A percentile compares a stretch with the other conserved stretches of the same genome.
These are phyloP conservation scores for Perognathus longimembris DNA, from an alignment of 2,113 vertebrate genomes.

Conservation along the genomic window DNA sequence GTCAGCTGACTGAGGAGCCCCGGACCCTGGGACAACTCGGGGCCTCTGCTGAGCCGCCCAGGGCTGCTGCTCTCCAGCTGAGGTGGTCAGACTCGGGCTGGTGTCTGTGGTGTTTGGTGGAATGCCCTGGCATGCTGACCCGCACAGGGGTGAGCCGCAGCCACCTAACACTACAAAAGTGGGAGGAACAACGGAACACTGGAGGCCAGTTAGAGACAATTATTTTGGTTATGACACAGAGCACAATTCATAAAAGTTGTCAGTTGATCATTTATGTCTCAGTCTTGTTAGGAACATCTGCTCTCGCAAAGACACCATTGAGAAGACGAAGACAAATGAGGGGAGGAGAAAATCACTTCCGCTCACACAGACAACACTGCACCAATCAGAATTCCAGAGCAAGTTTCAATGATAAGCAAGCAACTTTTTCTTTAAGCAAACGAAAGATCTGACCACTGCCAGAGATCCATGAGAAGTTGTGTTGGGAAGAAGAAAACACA, in stretches of 20 bases:
- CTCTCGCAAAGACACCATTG: not conserved
- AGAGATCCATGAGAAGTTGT: not conserved
- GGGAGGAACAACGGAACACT: not conserved
- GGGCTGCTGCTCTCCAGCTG: too few species aligned
- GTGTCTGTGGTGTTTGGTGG: too few species aligned
- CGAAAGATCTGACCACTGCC: not conserved
- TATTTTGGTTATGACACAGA: constrained; percentile 11
- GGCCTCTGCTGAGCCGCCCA: too few species aligned
- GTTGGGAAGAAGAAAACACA: too few species aligned
- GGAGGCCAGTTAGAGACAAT: not conserved
- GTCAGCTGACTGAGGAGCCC: not conserved
- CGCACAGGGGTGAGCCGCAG: too few species aligned
- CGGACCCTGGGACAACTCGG: too few species aligned
- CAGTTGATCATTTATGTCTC: constrained; percentile 4
- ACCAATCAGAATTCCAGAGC: too few species aligned
- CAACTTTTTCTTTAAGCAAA: not conserved
- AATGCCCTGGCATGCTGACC: too few species aligned
- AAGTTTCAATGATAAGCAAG: not conserved
- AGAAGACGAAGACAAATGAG: not conserved
- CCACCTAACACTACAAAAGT: too few species aligned
- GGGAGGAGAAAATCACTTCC: too few species aligned
- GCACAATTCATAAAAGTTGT: not conserved
- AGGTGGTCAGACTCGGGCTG: too few species aligned
- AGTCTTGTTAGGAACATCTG: not conserved
- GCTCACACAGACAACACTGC: too few species aligned